Evolutionary conservation across 2,888 invertebrate genomes (phyloP).

Genomic region (Doris montereyensis): DNA sequence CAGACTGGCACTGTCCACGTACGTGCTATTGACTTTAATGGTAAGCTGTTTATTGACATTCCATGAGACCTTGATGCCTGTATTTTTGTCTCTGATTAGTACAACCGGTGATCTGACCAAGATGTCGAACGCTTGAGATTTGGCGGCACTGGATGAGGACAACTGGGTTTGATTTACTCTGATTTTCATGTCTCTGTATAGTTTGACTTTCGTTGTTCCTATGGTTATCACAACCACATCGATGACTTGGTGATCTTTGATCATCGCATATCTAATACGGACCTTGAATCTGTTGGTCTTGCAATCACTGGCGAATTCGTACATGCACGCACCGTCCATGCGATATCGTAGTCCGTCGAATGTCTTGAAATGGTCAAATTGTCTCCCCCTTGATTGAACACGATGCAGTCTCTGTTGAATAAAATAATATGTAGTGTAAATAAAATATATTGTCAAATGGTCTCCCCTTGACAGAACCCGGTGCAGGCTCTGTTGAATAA

Average conservation of each 20-base stretch:
- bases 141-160: background rate
- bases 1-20: background rate
- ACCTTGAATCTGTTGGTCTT: background rate
- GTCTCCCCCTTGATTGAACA: too few relatives aligned
- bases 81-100: background rate
- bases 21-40: constrained; percentile 2
- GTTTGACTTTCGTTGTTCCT: constrained; percentile 14
- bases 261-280: background rate
- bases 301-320: constrained; percentile 26
- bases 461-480: too few relatives aligned
- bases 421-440: too few relatives aligned
- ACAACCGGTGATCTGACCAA: background rate
- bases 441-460: too few relatives aligned
- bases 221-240: constrained; percentile 3
- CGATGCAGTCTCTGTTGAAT: too few relatives aligned
- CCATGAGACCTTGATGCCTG: constrained; percentile 20
- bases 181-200: constrained; percentile 22
- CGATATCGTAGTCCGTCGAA: constrained; percentile 10
- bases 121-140: background rate
- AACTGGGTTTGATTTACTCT: constrained; percentile 11
- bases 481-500: too few relatives aligned
- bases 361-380: constrained; percentile 10
- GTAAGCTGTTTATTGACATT: background rate
- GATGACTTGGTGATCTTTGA: background rate
- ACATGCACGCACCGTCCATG: constrained; percentile 7